Base-by-base conservation (phyloP, 1,140 invertebrate genomes). In the Zelostemma sp. region DNA sequence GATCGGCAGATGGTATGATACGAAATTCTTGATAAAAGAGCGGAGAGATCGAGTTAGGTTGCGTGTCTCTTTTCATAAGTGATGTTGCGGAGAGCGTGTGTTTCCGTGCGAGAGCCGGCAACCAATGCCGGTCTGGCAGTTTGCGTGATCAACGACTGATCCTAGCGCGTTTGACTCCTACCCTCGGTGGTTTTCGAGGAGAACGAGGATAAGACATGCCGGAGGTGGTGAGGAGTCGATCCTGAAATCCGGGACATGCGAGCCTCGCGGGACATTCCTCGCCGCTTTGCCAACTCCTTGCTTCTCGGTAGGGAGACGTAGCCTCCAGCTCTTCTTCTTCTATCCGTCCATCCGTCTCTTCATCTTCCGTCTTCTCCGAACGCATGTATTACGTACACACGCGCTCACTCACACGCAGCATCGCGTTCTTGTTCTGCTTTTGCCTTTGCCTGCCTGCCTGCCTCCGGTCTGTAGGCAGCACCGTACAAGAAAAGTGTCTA, bases 211-310 rank as follows among this genome's bases (percentile, higher is more conserved):
- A 69, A 73, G 66, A 77, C 70, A 62, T 68, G 80, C 77, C 77
- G 53, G 76, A 79, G 79, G 80, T 83, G 72, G 74, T 65, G 72
- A 74, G 72, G 64, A 76, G 72, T 76, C 78, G 69, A 79, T 82
- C 77, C 76, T 78, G 78, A 83, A 83, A 85, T 83, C 81, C 81
- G 76, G 80, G 77, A 84, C 83, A 84, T 81, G 83, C 81, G 81
- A 84, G 80, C 81, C 82, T 82, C 77, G 76, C 80, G 83, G 81
- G 81, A 84, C 83, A 85, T 85, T 85, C 81, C 76, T 81, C 57
- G 53, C 64, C 77, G 66, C 65, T 62, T 72, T 72, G 65, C 69
- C 66, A 60, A 72, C 71, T 63, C 72, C 66, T 55, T 75, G 53
- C 73, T 81, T 81, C 78, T 81, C 51, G 77, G 80, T 82, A 82